phyloP scores from a whole-genome alignment of 2,113 vertebrate genomes.

The Paramormyrops kingsleyae region DNA sequence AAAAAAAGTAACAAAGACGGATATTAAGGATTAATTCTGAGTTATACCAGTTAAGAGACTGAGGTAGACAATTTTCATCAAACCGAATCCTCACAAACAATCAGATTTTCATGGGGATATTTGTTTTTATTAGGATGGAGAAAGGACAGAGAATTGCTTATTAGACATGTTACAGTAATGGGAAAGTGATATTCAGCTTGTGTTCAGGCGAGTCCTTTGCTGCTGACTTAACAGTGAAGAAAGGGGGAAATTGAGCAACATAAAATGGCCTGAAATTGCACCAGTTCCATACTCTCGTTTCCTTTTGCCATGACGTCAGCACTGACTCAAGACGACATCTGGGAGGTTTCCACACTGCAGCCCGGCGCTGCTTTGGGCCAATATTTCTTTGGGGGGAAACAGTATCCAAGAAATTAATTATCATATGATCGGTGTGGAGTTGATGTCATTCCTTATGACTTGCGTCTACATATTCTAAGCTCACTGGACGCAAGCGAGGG shows the following conservation, averaged over 20 bases:
- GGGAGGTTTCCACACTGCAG: neutral
- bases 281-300: neutral
- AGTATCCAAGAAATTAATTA: constrained; percentile 8
- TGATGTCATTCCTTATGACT: neutral
- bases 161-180: neutral
- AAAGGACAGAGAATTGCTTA: neutral
- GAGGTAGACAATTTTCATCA: neutral
- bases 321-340: neutral
- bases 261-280: neutral
- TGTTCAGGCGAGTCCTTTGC: neutral
- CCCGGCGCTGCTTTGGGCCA: neutral
- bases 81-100: neutral
- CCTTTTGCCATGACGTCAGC: neutral
- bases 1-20: neutral
- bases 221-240: neutral
- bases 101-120: neutral
- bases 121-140: neutral
- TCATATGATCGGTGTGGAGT: neutral
- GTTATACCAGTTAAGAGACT: neutral
- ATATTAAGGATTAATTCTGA: neutral
- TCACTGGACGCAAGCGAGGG: neutral
- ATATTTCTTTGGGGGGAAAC: neutral
- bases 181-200: neutral
- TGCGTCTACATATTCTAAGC: neutral
- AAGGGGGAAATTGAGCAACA: neutral